phyloP scores from a whole-genome alignment of 1,140 invertebrate species.

The Sitophilus oryzae region DNA sequence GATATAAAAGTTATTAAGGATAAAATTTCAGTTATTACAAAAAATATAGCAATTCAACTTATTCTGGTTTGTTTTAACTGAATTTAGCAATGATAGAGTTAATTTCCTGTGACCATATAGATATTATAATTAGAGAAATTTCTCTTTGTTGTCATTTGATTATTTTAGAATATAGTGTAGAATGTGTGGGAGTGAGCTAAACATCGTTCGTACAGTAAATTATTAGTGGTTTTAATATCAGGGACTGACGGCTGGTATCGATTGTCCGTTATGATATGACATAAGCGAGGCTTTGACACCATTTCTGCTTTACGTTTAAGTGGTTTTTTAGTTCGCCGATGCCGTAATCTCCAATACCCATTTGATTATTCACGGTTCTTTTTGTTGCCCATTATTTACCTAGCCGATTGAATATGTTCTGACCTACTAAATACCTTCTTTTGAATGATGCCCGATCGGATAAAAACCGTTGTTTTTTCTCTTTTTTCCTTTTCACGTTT shows the following conservation, averaged over 20 bases:
- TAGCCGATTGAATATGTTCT: constrained; percentile 15
- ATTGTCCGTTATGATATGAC: constrained; percentile 26
- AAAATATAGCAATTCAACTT: no score
- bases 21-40: no score
- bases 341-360: constrained; percentile 23
- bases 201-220: not conserved
- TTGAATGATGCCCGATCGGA: not conserved
- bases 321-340: constrained; percentile 25
- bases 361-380: constrained; percentile 25
- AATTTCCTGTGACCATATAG: no score
- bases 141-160: no score
- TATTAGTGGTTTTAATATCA: constrained; percentile 1
- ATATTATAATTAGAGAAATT: no score
- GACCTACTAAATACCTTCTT: constrained; percentile 10
- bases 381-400: constrained; percentile 20
- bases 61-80: no score
- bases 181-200: not conserved
- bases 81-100: no score
- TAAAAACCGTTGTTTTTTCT: constrained; percentile 3
- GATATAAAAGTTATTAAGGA: no score
- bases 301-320: constrained; percentile 22
- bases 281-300: constrained; percentile 31
- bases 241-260: constrained; percentile 8
- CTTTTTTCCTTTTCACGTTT: constrained; percentile 11
- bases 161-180: no score